phyloP scores from a whole-genome alignment of 2,113 vertebrate species.

The Syngnathoides biaculeatus region DNA sequence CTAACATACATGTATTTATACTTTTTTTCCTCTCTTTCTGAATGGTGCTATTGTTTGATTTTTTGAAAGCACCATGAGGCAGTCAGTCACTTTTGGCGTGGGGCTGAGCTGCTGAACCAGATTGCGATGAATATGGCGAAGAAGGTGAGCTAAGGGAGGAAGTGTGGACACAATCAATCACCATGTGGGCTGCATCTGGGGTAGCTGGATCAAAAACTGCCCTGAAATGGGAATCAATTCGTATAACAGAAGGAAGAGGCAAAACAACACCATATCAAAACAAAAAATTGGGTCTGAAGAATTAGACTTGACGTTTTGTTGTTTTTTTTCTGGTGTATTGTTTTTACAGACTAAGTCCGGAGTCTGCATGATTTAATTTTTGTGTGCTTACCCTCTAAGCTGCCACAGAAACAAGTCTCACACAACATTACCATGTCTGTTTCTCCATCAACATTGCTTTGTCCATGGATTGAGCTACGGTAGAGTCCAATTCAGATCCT shows the following conservation, averaged over 20 bases:
- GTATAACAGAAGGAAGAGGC: slow-evolving; percentile 8
- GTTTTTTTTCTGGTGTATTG: slow-evolving; percentile 26
- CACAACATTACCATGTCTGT: neutral
- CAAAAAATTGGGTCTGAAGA: slow-evolving; percentile 7
- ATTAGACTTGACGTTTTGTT: slow-evolving; percentile 30
- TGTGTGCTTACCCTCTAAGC: slow-evolving; percentile 13
- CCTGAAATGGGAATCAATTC: slow-evolving; percentile 16
- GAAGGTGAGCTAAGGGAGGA: slow-evolving; percentile 35
- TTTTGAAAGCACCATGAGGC: slow-evolving; percentile 19
- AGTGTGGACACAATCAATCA: slow-evolving; percentile 32
- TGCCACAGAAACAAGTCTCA: slow-evolving; percentile 15
- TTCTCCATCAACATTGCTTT: slow-evolving; percentile 1
- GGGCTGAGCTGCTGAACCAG: slow-evolving; percentile 51
- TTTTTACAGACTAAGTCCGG: slow-evolving; percentile 16
- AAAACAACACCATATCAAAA: slow-evolving; percentile 6
- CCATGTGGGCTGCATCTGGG: slow-evolving; percentile 46
- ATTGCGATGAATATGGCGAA: slow-evolving; percentile 34
- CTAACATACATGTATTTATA: slow-evolving; percentile 10
- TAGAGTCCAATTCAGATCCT: neutral
- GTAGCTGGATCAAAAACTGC: slow-evolving; percentile 44
- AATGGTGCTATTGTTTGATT: slow-evolving; percentile 20
- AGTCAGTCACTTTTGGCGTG: slow-evolving; percentile 22
- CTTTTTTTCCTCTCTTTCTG: slow-evolving; percentile 4
- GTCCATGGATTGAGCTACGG: slow-evolving; percentile 1
- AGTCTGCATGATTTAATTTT: slow-evolving; percentile 18